Base-by-base conservation (phyloP, 1,140 invertebrate genomes). In the Euwallacea fornicatus region DNA sequence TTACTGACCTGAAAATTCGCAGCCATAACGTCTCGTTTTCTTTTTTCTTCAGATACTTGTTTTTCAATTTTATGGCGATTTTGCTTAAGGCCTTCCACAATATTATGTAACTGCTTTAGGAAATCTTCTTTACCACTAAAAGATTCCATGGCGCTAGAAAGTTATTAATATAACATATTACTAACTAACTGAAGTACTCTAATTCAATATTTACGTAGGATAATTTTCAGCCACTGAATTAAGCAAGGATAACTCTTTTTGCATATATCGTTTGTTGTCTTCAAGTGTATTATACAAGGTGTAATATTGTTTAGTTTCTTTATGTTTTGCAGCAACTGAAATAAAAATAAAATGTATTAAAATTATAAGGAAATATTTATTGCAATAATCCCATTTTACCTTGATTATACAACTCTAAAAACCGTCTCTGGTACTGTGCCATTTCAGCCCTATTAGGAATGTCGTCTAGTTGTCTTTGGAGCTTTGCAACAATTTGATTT, bases 261-360 rank as follows among this genome's bases (percentile, higher is more conserved):
- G 90, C 71, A 98, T 87, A 83, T 98, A 98, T 41, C 92, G 83
- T 81, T 94, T 93, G 6, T 93, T 94, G 83, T 98, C 96, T 81
- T 96, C 91, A n/a, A 98, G 83, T 6, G 93, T 96, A 83, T 99
- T 99, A 81, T 97, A 97, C 63, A 98, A 85, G 42, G 94, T 97
- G 80, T 96, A 98, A 85, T 96, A 97, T 84, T 98, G 95, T 82
- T 98, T 98, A 0, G 96, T 98, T 86, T 98, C 96, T 80, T 93
- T 91, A 78, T 98, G 95, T 78, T 95, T 98, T 41, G 91, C 90
- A 69, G 94, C 91, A 80, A 98, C 95, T 97, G 81, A 67, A 88
- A 87, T 33, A 1, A 33, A 33, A 54, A 54, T 63, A 46, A 13
- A 10, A 16, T 50, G 16, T 13, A 58, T 15, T 33, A 1, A 33